These are phyloP conservation scores for Alces alces DNA, from an alignment of 2,113 vertebrate species.

Conservation along the genomic window DNA sequence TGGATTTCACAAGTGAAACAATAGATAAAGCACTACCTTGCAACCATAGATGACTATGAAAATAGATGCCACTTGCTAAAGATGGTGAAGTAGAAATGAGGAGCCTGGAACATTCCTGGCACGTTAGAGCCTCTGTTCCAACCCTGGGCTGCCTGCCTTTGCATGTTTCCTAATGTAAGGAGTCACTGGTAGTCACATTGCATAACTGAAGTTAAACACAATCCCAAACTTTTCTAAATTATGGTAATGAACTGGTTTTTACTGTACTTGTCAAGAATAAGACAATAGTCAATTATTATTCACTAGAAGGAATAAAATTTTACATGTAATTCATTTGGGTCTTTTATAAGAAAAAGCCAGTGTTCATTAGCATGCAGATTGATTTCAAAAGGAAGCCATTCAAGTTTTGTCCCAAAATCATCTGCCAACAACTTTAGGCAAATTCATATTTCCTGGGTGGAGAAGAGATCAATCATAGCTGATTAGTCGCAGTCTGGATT, in stretches of 20 bases:
- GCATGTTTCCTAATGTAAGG: background rate
- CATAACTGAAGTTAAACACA: background rate
- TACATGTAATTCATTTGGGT: background rate
- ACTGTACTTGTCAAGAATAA: background rate
- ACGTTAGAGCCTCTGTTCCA: background rate
- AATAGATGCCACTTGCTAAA: background rate
- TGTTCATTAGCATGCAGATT: background rate
- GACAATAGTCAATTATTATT: background rate
- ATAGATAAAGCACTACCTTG: background rate
- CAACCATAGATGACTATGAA: background rate
- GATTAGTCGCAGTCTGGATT: background rate
- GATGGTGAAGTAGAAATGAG: background rate
- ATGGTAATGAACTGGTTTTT: background rate
- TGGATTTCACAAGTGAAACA: background rate
- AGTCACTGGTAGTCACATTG: background rate
- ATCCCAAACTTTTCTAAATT: background rate
- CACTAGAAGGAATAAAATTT: background rate
- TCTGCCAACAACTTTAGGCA: background rate
- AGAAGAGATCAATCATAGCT: background rate
- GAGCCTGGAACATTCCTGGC: background rate
- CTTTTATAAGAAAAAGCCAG: background rate
- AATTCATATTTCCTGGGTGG: background rate
- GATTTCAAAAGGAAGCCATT: background rate
- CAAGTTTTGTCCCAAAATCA: background rate
- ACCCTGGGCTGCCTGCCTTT: background rate